Evolutionary conservation across 2,113 vertebrate species (phyloP), one percentile per base, ranked within the genome.

Genomic region (Otolemur garnettii): DNA sequence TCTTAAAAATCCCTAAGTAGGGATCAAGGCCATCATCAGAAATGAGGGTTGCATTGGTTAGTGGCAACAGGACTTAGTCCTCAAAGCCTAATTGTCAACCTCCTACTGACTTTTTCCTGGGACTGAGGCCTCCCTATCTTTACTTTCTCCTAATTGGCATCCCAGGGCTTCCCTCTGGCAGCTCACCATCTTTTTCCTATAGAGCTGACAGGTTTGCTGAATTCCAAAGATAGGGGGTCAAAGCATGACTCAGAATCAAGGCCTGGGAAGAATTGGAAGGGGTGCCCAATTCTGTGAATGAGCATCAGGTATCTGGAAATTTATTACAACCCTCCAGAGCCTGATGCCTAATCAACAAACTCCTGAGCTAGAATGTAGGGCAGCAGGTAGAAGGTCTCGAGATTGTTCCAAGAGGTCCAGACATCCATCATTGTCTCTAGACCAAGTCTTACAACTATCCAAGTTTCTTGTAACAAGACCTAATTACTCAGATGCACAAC

Each of bases 1-100:
- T 92, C 45, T 79, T 78, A 50, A 96, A 96, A 87, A 50, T 55
- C 30, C 66, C 22, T 24, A 62, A 92, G 64, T 53, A 93, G 78
- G 5, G 28, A 38, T 14, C 19, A 38, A 66, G 38, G 68, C 69
- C 62, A 93, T 69, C 69, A 86, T 94, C 75, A 87, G 77, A 88
- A 86, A 35, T 15, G 77, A 82, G 19, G 78, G 4, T 24, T 79
- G 50, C 91, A 93, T 78, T 57, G 80, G 82, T 74, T 1, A 9
- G 53, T 55, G 2, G 53, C 55, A 88, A 57, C 0, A 35, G 28
- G 30, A 85, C 33, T 85, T 90, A n/a, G 57, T 33, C 68, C 50
- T 86, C n/a, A 71, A 62, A 95, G 69, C 9, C 26, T 75, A 55
- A 82, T 53, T 85, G 72, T 64, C 83, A 85, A 19, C 8, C 28